Evolutionary conservation across 2,113 vertebrate genomes (phyloP).

Genomic region (Lepus timidus): DNA sequence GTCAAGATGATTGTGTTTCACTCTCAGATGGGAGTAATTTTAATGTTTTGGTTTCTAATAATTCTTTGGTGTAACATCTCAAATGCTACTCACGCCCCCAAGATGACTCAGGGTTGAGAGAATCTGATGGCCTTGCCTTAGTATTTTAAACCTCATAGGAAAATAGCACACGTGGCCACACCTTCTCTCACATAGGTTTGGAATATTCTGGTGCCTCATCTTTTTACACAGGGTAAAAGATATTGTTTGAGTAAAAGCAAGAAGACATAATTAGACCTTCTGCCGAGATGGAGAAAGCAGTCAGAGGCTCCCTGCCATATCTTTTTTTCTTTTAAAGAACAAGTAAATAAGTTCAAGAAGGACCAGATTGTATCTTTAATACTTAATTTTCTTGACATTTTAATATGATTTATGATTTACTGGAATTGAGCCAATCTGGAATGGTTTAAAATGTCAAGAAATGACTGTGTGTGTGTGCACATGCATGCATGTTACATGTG

Average conservation of each 20-base stretch:
- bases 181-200: not conserved
- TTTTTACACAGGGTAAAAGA: not conserved
- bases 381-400: slow-evolving; percentile 76
- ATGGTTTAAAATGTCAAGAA: slow-evolving; percentile 77
- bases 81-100: slow-evolving; percentile 28
- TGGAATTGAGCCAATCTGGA: slow-evolving; percentile 66
- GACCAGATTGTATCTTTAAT: slow-evolving; percentile 68
- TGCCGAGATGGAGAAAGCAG: slow-evolving; percentile 4
- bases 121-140: not conserved
- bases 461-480: not conserved
- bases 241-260: not conserved
- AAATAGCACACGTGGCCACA: not conserved
- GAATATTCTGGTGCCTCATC: not conserved
- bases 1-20: slow-evolving; percentile 68
- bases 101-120: slow-evolving; percentile 49
- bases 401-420: slow-evolving; percentile 64
- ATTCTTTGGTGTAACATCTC: slow-evolving; percentile 60
- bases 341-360: slow-evolving; percentile 72
- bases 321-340: slow-evolving; percentile 47
- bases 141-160: slow-evolving; percentile 5
- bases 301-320: not conserved
- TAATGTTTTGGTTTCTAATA: slow-evolving; percentile 70
- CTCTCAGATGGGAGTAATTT: slow-evolving; percentile 71
- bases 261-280: slow-evolving; percentile 25
- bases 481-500: not conserved